Evolutionary conservation across 37 sponge, comb jelly and placozoan genomes (phyloP), one percentile per base, ranked within the genome.

Genomic region (Aphrocallistes beatrix): DNA sequence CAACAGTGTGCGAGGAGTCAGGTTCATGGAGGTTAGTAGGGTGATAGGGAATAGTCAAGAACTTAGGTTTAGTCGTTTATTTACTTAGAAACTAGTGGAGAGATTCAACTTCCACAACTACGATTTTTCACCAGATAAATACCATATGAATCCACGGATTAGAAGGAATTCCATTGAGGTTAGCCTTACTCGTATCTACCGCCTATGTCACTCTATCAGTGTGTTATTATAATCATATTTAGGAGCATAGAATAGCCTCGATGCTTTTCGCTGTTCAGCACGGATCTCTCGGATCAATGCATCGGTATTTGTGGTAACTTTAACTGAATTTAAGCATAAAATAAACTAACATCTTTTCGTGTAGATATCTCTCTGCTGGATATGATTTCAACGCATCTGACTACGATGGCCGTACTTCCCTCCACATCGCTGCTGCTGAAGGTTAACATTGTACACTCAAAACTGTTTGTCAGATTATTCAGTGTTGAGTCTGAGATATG

Each of bases 1-100:
- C n/a, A 94, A 94, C 89, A 92, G 92, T 42, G 89, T 94, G 32
- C 81, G 88, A 1, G 95, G 95, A 16, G 85, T 94, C 9, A 38
- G 88, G 51, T 92, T 94, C 82, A 89, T 60, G 75, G 75, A 60
- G 75, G 75, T 60, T 60, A 19, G 75, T 60, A n/a, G n/a, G n/a
- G n/a, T n/a, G n/a, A n/a, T n/a, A n/a, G n/a, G n/a, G n/a, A n/a
- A n/a, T n/a, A n/a, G n/a, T n/a, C n/a, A n/a, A n/a, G n/a, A n/a
- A n/a, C n/a, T n/a, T n/a, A n/a, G n/a, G n/a, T n/a, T 42, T 42
- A 16, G 13, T 42, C 13, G 45, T 42, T 6, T 42, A 42, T 16
- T 42, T 42, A 42, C n/a, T 0, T 83, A 89, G 88, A 88, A 47
- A 38, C 83, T 91, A 10, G 89, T 88, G 1, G 87, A 91, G 38